phyloP scores from a whole-genome alignment of 2,113 vertebrate species.

The Etia nguti region DNA sequence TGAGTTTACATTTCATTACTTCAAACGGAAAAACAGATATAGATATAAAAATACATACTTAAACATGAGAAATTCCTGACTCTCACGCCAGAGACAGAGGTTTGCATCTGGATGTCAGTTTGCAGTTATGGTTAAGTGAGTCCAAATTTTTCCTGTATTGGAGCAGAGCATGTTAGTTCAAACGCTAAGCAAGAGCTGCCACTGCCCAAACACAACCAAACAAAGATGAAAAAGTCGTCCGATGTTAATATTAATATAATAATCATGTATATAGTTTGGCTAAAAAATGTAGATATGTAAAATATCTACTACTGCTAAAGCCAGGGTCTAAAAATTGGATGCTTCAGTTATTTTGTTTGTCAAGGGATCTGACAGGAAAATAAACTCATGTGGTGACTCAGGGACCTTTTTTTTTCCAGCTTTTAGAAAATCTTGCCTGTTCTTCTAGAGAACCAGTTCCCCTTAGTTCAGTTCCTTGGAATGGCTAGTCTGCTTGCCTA shows the following conservation, averaged over 20 bases:
- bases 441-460: not conserved
- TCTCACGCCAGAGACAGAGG: accelerated
- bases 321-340: not conserved
- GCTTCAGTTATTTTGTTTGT: not conserved
- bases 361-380: not conserved
- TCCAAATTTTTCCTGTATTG: not conserved
- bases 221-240: not conserved
- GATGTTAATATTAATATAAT: not conserved
- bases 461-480: not conserved
- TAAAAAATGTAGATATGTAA: not conserved
- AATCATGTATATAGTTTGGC: not conserved
- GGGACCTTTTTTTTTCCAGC: not conserved
- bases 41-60: not conserved
- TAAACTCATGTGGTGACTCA: not conserved
- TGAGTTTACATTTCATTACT: not conserved
- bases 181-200: not conserved
- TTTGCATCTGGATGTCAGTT: not conserved
- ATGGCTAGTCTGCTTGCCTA: not conserved
- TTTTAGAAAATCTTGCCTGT: not conserved
- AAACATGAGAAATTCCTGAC: not conserved
- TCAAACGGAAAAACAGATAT: not conserved
- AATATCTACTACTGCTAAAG: not conserved
- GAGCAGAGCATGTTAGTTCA: not conserved
- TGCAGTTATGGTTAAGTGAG: not conserved
- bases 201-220: not conserved